Base-by-base conservation (phyloP, 2,888 invertebrate species). In the Dryocosmus kuriphilus region DNA sequence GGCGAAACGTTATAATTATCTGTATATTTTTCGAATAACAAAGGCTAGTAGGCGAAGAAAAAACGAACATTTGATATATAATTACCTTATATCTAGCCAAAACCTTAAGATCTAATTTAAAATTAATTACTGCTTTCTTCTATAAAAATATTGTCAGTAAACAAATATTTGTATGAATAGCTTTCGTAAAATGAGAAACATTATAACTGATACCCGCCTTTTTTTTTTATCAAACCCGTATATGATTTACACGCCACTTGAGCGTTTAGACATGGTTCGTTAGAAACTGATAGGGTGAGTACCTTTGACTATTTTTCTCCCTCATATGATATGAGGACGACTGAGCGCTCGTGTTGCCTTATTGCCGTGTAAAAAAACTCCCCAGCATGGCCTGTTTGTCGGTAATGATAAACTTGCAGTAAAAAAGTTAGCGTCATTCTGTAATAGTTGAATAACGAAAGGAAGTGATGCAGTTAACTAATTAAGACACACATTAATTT, bases 151-250 rank as follows among this genome's bases (percentile, higher is more conserved):
- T 57, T 2, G 0, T 57, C 14, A 22, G 11, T 24, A 14, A 22
- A 57, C 0, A 24, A 57, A 24, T 11, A 9, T 55, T 55, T 24
- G 11, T 38, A 38, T 2, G 11, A 57, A 57, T 24, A 11, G 14
- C 22, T 51, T 0, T 35, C 0, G 27, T 24, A 75, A 80, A 80
- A 78, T 78, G 75, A 74, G 79, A 81, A 78, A 78, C 55, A 46
- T 24, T 6, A 62, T 19, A 19, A 4, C 19, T 19, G 46, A 67
- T 41, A 51, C n/a, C 27, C 51, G 27, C 1, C 16, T 46, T 71
- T 51, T 71, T 65, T 51, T 71, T 65, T 24, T 41, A 24, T 14
- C 27, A 41, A 27, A n/a, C 46, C 46, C 27, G 46, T 27, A 67
- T 46, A 67, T 27, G 27, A 71, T 46, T 71, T 46, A 71, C 71